These are phyloP conservation scores for Argya squamiceps DNA, from an alignment of 2,797 vertebrate genomes.

Conservation along the genomic window DNA sequence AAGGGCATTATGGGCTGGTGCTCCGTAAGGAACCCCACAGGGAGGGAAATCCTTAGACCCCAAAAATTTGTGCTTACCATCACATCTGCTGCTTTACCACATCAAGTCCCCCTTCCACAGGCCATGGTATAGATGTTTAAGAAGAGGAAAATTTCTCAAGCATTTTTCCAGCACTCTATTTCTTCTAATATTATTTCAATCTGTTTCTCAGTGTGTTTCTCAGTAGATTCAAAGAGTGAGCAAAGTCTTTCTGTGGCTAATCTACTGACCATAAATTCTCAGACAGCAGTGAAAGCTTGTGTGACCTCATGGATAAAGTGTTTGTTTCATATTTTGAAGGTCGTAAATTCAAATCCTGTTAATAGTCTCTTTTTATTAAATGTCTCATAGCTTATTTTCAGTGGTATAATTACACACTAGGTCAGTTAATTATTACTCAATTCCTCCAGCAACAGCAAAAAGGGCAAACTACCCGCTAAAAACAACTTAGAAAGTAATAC, in stretches of 20 bases:
- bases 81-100: not conserved
- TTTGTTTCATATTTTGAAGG: slow-evolving; percentile 45
- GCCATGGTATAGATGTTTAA: not conserved
- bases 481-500: slow-evolving; percentile 22
- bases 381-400: slow-evolving; percentile 47
- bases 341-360: slow-evolving; percentile 54
- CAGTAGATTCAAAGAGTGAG: not conserved
- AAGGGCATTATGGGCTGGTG: rapidly evolving
- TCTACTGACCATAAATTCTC: slow-evolving; percentile 7
- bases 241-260: not conserved
- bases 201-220: not conserved
- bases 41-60: not conserved
- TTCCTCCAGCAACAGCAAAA: slow-evolving; percentile 49
- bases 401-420: slow-evolving; percentile 23
- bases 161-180: not conserved
- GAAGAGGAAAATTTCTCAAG: not conserved
- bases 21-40: rapidly evolving
- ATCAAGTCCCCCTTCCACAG: not conserved
- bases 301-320: slow-evolving; percentile 50
- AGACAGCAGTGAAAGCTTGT: not conserved
- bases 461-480: slow-evolving; percentile 30
- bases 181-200: not conserved
- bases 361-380: slow-evolving; percentile 48
- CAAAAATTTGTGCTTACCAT: not conserved
- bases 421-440: slow-evolving; percentile 56